Percentiles rank a stretch among this genome's conserved stretches.
Conservation (phyloP, 2,888 invertebrate genomes). For the Hirtodrosophila duncani region DNA sequence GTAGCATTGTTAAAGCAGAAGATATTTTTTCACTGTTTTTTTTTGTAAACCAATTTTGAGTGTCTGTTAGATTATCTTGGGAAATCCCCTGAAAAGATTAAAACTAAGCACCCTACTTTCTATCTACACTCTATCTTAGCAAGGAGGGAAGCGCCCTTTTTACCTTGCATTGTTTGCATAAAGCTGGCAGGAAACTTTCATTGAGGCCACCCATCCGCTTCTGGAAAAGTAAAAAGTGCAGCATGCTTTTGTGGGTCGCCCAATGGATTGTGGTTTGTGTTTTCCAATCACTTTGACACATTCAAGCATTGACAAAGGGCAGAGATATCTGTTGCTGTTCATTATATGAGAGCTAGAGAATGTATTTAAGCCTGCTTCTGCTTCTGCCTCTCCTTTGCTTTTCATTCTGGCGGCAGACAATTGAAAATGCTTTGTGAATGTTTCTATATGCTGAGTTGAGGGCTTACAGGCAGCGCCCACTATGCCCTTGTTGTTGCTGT, state of each 20-base stretch:
- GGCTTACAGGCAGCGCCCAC: conserved; percentile 35
- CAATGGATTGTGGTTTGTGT: too few species aligned
- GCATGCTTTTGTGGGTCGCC: conserved; percentile 11
- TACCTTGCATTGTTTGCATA: too few species aligned
- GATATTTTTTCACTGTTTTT: conserved; percentile 8
- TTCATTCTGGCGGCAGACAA: too few species aligned
- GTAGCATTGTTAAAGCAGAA: too few species aligned
- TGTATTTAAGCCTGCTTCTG: too few species aligned
- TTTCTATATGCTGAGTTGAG: conserved; percentile 40
- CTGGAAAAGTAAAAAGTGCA: neutral
- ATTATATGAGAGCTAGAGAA: too few species aligned
- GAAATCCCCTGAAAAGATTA: neutral
- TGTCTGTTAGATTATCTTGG: conserved; percentile 35
- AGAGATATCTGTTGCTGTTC: too few species aligned
- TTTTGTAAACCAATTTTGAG: conserved; percentile 11
- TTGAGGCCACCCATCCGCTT: conserved; percentile 13
- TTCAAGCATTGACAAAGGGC: conserved; percentile 6
- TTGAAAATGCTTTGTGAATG: conserved; percentile 40
- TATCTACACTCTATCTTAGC: conserved; percentile 6
- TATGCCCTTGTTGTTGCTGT: too few species aligned
- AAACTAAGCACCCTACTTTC: conserved; percentile 4
- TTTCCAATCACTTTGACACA: conserved; percentile 23
- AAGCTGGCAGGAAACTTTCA: conserved; percentile 1
- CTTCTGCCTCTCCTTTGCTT: too few species aligned
- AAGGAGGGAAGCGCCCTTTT: too few species aligned